Percentiles rank a stretch among this genome's conserved stretches.
These are phyloP conservation scores for Spizaetus ornatus DNA, from an alignment of 2,113 vertebrate species.

Conservation along the genomic window DNA sequence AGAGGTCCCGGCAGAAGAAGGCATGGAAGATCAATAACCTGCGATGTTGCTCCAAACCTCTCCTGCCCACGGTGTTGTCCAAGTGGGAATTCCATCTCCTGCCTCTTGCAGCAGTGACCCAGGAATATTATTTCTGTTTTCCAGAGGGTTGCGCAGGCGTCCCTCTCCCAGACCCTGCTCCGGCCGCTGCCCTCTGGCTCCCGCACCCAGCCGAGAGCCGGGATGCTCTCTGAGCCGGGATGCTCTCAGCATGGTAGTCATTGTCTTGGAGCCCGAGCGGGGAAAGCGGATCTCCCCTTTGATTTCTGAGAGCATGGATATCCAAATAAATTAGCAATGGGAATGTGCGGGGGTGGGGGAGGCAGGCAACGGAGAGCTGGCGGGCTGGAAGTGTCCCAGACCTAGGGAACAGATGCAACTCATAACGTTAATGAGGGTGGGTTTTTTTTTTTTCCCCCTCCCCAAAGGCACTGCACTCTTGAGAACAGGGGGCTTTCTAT, in stretches of 20 bases:
- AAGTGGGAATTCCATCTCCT: background rate
- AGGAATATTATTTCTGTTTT: background rate
- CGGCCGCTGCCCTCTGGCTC: background rate
- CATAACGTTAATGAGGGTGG: background rate
- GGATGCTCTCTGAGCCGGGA: background rate
- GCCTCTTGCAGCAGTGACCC: background rate
- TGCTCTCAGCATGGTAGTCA: background rate
- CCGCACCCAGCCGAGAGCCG: accelerated
- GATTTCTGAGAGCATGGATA: background rate
- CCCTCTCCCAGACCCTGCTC: background rate
- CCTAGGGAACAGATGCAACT: slow-evolving; percentile 53
- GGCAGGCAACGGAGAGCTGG: background rate
- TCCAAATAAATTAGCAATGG: slow-evolving; percentile 22
- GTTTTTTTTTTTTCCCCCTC: background rate
- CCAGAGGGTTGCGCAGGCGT: background rate
- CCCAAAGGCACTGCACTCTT: slow-evolving; percentile 3
- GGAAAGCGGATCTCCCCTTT: background rate
- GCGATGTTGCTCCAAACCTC: background rate
- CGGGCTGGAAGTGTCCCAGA: background rate
- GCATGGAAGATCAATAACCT: background rate
- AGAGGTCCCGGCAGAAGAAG: background rate
- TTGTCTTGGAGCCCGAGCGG: background rate
- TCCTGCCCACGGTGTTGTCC: background rate
- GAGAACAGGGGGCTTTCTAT: slow-evolving; percentile 35
- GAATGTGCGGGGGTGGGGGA: background rate